Base-by-base conservation (phyloP, 64 coral and sea anemone genomes). In the Catalaphyllia jardinei region DNA sequence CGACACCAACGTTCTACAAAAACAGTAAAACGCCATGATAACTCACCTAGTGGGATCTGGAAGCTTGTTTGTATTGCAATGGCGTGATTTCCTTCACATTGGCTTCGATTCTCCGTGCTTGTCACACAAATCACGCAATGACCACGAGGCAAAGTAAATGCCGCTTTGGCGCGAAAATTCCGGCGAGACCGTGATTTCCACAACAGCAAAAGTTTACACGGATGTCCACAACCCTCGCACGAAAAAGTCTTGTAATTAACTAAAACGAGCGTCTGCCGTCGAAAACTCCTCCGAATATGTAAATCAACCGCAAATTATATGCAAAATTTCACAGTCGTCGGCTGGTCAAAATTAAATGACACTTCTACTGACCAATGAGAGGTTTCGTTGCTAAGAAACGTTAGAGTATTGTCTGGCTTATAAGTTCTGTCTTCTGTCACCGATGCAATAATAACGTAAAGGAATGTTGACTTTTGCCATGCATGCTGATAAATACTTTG, bases 61-160 rank as follows among this genome's bases (percentile, higher is more conserved):
- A 50, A 71, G 31, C 35, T 38, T 65, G 10, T 38, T 71, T 67
- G 62, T 22, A 22, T 27, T 27, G 49, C 8, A 51, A 42, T 71
- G 38, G 31, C 38, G 62, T 85, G 81, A 71, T 85, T 67, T 67
- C 19, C 18, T 51, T 38, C 35, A 38, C 81, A 51, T 6, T 28
- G 17, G 81, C 63, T 46, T 22, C 24, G 63, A 71, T 14, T 71
- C 46, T 50, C 38, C 17, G 33, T 9, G 33, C 9, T 85, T 69
- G 81, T 85, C 24, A 85, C 81, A 35, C 31, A 10, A 77, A 85
- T 85, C 62, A 71, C 81, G 62, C 81, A 71, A 71, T 16, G 39
- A 51, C 22, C 38, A 50, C 9, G 60, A 35, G 18, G 24, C 65
- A 11, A 69, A 69, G 25, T 24, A n/a, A 18, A 77, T 46, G 22